phyloP scores from a whole-genome alignment of 2,113 vertebrate genomes.

The Heloderma charlesbogerti region DNA sequence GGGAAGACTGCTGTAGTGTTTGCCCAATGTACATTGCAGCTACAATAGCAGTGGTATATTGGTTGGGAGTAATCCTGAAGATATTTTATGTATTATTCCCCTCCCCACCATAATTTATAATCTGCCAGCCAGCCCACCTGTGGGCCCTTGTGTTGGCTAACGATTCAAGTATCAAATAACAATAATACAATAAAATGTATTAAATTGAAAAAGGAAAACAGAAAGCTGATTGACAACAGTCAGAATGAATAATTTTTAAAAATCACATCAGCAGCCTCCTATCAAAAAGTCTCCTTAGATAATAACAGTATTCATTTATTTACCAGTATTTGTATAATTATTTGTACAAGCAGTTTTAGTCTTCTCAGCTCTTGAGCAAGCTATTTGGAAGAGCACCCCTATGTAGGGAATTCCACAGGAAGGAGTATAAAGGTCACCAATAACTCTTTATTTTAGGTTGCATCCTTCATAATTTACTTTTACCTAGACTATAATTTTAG shows the following conservation, averaged over 20 bases:
- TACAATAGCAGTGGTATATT: no score
- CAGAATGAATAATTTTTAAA: background rate
- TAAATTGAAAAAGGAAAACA: background rate
- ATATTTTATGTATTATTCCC: no score
- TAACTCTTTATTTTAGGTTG: background rate
- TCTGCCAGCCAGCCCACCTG: background rate
- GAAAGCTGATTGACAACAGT: background rate
- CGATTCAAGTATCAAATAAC: background rate
- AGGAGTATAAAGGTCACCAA: no score
- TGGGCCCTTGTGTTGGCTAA: background rate
- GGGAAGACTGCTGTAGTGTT: no score
- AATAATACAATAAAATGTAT: background rate
- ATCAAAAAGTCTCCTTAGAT: background rate
- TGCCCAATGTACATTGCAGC: no score
- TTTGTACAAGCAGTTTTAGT: no score
- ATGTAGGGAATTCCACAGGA: no score
- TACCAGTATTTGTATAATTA: background rate
- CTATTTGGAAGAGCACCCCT: background rate
- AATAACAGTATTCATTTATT: background rate
- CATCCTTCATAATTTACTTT: slow-evolving; percentile 19
- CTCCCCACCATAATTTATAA: background rate
- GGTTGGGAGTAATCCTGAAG: background rate
- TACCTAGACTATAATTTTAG: background rate
- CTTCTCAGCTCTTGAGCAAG: no score
- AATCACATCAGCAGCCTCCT: background rate